Evolutionary conservation across 92 coral and sea anemone species (phyloP).

Genomic region (Epizoanthus illoricatus): DNA sequence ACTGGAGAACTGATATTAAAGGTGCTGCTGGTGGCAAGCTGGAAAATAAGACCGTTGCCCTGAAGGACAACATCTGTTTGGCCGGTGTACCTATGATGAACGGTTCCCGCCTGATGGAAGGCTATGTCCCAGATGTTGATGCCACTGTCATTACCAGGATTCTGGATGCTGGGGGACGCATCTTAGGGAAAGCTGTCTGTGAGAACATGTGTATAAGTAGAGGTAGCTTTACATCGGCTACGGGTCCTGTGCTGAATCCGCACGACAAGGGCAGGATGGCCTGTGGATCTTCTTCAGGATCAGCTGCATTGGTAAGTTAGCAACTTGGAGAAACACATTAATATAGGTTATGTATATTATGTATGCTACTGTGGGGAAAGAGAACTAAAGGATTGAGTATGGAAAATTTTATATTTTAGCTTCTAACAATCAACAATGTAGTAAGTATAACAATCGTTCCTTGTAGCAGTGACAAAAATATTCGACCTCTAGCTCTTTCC

Average conservation of each 20-base stretch:
- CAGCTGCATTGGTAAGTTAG: slow-evolving; percentile 54
- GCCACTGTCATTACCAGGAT: slow-evolving; percentile 81
- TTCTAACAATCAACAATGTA: too few relatives aligned
- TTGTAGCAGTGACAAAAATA: too few relatives aligned
- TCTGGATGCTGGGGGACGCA: slow-evolving; percentile 82
- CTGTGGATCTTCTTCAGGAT: slow-evolving; percentile 59
- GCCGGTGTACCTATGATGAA: slow-evolving; percentile 95
- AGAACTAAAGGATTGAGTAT: not conserved
- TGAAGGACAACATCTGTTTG: slow-evolving; percentile 76
- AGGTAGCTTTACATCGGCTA: slow-evolving; percentile 65
- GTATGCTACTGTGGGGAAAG: not conserved
- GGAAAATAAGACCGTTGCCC: slow-evolving; percentile 70
- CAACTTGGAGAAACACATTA: not conserved
- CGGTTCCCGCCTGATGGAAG: slow-evolving; percentile 74
- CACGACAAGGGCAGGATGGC: slow-evolving; percentile 38
- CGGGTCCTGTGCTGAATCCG: slow-evolving; percentile 52
- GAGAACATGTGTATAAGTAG: slow-evolving; percentile 67
- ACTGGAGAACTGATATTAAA: slow-evolving; percentile 68
- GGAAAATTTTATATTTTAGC: too few relatives aligned
- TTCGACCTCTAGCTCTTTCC: too few relatives aligned
- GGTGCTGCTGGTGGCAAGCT: slow-evolving; percentile 81
- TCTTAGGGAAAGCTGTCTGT: slow-evolving; percentile 74
- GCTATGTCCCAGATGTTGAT: slow-evolving; percentile 87
- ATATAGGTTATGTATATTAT: too few relatives aligned
- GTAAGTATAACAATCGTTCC: too few relatives aligned